Evolutionary conservation across 2,797 vertebrate genomes (phyloP).

Genomic region (Rhinella marina): DNA sequence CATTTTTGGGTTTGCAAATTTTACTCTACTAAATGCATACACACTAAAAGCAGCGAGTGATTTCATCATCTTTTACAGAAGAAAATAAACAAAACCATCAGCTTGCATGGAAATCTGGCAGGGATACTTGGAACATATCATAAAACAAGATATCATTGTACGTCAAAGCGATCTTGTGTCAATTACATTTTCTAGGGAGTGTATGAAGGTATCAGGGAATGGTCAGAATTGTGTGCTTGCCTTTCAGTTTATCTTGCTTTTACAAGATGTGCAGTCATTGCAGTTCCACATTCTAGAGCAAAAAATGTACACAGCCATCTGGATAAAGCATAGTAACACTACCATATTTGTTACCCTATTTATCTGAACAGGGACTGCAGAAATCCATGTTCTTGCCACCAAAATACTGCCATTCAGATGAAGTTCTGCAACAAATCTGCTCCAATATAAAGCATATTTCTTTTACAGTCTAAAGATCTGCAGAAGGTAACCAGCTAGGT

Average conservation of each 20-base stretch:
- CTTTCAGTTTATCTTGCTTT: neutral
- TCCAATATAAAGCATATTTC: too few species aligned
- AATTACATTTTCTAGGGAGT: neutral
- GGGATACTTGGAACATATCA: neutral
- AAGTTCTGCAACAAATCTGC: too few species aligned
- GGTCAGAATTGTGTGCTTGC: neutral
- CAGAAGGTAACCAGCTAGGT: too few species aligned
- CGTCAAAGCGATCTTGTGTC: neutral
- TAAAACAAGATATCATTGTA: constrained; percentile 23
- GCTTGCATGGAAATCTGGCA: constrained; percentile 15
- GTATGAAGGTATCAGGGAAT: neutral
- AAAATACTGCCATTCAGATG: too few species aligned
- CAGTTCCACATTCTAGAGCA: neutral
- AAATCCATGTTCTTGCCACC: neutral
- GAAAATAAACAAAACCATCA: constrained; percentile 42
- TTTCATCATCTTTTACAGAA: constrained; percentile 49
- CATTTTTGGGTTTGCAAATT: constrained; percentile 56
- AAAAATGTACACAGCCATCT: neutral
- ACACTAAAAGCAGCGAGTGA: constrained; percentile 51
- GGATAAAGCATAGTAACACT: neutral
- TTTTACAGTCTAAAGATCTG: too few species aligned
- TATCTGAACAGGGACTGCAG: neutral
- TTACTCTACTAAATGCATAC: constrained; percentile 32
- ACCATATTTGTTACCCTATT: too few species aligned
- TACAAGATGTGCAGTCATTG: neutral